These are phyloP conservation scores for Papilio polyxenes DNA, from an alignment of 1,140 invertebrate species.

Conservation along the genomic window DNA sequence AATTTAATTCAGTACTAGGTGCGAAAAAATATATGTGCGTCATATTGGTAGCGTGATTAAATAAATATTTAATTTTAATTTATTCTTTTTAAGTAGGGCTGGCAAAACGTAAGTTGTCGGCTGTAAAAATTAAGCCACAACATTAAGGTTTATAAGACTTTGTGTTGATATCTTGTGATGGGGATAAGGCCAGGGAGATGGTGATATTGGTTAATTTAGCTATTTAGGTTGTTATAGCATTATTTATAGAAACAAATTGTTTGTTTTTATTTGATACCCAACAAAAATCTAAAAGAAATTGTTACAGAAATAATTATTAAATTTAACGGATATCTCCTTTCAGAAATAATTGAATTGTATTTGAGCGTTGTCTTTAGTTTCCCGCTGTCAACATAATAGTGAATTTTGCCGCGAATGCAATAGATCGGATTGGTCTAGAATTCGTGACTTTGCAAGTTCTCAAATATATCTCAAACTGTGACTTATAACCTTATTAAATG, in stretches of 20 bases:
- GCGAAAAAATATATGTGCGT: neutral
- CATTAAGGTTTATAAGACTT: no score
- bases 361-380: neutral
- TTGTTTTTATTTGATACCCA: no score
- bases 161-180: no score
- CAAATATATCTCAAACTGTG: neutral
- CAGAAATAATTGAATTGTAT: neutral
- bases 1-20: neutral
- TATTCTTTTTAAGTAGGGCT: no score
- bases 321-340: neutral
- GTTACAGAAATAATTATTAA: neutral
- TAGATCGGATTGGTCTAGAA: neutral
- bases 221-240: no score
- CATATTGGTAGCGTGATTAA: neutral
- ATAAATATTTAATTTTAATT: neutral
- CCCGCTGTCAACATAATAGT: neutral
- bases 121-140: no score
- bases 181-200: no score
- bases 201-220: no score
- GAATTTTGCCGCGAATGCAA: slow-evolving; percentile 5
- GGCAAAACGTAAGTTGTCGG: no score
- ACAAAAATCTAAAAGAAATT: neutral
- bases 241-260: no score
- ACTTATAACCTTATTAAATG: neutral
- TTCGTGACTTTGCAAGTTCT: slow-evolving; percentile 3